These are phyloP conservation scores for Zaprionus ornatus DNA, from an alignment of 1,140 invertebrate genomes.

Conservation along the genomic window DNA sequence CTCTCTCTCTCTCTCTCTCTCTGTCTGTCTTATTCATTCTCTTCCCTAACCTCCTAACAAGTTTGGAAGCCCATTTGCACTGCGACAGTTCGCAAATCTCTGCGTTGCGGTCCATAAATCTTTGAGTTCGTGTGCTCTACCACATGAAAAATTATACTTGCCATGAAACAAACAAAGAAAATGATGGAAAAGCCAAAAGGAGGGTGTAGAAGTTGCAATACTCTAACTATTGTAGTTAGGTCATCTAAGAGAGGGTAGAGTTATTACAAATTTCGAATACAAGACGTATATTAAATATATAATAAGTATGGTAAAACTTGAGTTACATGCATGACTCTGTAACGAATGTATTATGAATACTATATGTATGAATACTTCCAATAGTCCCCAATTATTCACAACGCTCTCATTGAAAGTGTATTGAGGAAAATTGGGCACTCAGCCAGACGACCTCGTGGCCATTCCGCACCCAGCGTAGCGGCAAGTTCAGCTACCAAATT, in stretches of 20 bases:
- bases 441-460: conserved; percentile 58
- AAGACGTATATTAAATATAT: no score
- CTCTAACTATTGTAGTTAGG: background rate
- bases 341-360: no score
- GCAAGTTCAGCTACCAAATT: conserved; percentile 32
- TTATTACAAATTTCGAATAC: no score
- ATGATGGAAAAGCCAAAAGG: conserved; percentile 11
- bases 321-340: no score
- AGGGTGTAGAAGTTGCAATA: background rate
- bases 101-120: conserved; percentile 65
- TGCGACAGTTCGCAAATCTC: conserved; percentile 47
- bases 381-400: background rate
- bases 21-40: background rate
- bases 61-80: conserved; percentile 25
- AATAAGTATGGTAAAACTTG: no score
- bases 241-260: no score
- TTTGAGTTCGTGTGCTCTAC: conserved; percentile 35
- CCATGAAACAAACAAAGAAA: conserved; percentile 44
- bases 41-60: background rate
- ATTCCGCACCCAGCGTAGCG: conserved; percentile 1
- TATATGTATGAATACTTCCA: no score
- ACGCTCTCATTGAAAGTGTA: background rate
- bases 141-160: conserved; percentile 73
- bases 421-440: conserved; percentile 35
- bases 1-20: no score